Percentiles rank a stretch among this genome's conserved stretches.
Evolutionary conservation across 1,140 invertebrate species (phyloP).

Genomic region (Teleogryllus occipitalis): DNA sequence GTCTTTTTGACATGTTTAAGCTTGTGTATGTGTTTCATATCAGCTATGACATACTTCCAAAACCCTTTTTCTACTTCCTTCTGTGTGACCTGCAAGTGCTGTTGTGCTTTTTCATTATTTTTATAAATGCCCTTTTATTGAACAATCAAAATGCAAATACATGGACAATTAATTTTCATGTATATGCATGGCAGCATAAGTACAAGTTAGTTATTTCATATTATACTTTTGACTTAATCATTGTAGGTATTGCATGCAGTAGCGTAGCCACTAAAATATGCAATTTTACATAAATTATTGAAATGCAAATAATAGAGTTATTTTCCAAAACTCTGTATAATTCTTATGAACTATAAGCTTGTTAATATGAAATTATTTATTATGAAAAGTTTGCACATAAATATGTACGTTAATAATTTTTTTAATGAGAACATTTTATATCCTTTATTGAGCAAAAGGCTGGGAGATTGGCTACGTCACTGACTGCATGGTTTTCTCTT

Average conservation of each 20-base stretch:
- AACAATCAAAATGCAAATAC: not conserved
- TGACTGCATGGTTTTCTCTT: not conserved
- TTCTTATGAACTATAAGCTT: not conserved
- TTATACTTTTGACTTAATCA: not conserved
- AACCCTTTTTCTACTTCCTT: not conserved
- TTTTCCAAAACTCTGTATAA: not conserved
- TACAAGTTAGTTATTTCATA: not conserved
- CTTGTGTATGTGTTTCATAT: not conserved
- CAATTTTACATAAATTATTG: not conserved
- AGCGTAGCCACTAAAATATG: not conserved
- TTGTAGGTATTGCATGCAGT: not conserved
- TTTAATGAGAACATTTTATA: not conserved
- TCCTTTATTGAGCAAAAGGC: not conserved
- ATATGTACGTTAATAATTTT: not conserved
- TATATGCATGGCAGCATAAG: not conserved
- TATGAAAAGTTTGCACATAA: not conserved
- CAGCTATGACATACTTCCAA: not conserved
- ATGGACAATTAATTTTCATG: not conserved
- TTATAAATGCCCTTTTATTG: not conserved
- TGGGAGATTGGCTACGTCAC: not conserved
- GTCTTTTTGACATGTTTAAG: slow-evolving; percentile 5
- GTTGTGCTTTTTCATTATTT: not conserved
- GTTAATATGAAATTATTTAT: not conserved
- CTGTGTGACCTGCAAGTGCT: not conserved
- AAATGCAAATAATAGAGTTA: not conserved